Conservation (phyloP, 1,140 invertebrate species). For the silkworm (Bombyx mori) region DNA sequence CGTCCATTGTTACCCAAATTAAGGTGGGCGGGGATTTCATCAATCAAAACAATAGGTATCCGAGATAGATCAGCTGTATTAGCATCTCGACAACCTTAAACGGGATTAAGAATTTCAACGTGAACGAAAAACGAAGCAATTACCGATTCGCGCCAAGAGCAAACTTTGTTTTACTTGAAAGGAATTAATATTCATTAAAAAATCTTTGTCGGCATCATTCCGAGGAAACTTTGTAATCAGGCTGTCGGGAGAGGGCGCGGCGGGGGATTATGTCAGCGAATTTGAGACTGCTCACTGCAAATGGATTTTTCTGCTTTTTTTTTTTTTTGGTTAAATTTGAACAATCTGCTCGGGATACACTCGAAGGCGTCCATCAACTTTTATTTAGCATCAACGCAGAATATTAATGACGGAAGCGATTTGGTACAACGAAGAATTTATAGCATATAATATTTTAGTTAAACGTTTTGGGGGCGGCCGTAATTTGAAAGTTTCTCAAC, state of each 20-base stretch:
- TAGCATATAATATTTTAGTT: conserved; percentile 30
- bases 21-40: conserved; percentile 11
- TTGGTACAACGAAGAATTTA: conserved; percentile 21
- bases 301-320: conserved; percentile 30
- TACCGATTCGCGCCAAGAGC: conserved; percentile 53
- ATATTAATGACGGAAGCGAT: conserved; percentile 28
- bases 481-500: conserved; percentile 35
- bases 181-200: conserved; percentile 70
- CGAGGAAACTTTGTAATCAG: conserved; percentile 65
- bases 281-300: conserved; percentile 44
- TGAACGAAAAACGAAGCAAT: conserved; percentile 59
- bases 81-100: conserved; percentile 36
- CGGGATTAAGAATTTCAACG: conserved; percentile 42
- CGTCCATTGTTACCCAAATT: conserved; percentile 11
- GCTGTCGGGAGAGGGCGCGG: conserved; percentile 26
- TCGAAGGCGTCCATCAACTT: conserved; percentile 22
- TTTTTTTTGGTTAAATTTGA: conserved; percentile 38
- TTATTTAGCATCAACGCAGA: conserved; percentile 9
- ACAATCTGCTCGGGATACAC: conserved; percentile 28
- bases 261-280: conserved; percentile 39
- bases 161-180: conserved; percentile 64
- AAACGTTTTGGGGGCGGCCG: conserved; percentile 20
- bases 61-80: conserved; percentile 21
- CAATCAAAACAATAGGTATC: conserved; percentile 18
- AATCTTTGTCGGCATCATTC: conserved; percentile 62